Evolutionary conservation across 2,888 invertebrate genomes (phyloP), one percentile per base, ranked within the genome.

Genomic region (Drosophila anomelani): DNA sequence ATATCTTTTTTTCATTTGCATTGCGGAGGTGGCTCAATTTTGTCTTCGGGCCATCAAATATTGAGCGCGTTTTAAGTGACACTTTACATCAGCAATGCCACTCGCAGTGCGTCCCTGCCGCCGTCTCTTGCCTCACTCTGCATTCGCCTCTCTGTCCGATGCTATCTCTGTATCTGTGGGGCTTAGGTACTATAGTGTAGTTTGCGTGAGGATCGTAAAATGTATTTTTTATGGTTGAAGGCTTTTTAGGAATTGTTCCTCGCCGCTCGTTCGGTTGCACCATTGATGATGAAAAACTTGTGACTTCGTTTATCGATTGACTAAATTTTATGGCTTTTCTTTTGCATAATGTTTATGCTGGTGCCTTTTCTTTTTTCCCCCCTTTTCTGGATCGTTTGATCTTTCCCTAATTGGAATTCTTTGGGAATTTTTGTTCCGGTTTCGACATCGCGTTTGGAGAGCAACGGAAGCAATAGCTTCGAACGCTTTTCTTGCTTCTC

Each of bases 21-120:
- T 78, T 72, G 81, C 58, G 81, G 78, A 84, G 86, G 77, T 82
- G 87, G 80, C 87, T 84, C 85, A 86, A 77, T 84, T 84, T 72
- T 68, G 75, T 75, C 69, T 61, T 69, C 29, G 49, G 55, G 82
- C 79, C 43, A 75, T 75, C 85, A 82, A 85, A 85, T 81, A 83
- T 83, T 83, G 77, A 80, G 72, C 79, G 77, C 63, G 69, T 76
- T 68, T 85, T 75, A 79, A 80, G 82, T 79, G 82, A 87, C 85
- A 84, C 66, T 86, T 87, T 80, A 80, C 85, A 84, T 75, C 82
- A 74, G 54, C 71, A 75, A 67, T 76, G 73, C 77, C 83, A 79
- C 77, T 67, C 72, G 59, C 58, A 46, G 34, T n/a, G 44, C 57
- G 63, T 71, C 23, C 34, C 26, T 41, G 44, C 51, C 12, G 5